These are phyloP conservation scores for Endomychus coccineus DNA, from an alignment of 2,888 invertebrate species.

Conservation along the genomic window DNA sequence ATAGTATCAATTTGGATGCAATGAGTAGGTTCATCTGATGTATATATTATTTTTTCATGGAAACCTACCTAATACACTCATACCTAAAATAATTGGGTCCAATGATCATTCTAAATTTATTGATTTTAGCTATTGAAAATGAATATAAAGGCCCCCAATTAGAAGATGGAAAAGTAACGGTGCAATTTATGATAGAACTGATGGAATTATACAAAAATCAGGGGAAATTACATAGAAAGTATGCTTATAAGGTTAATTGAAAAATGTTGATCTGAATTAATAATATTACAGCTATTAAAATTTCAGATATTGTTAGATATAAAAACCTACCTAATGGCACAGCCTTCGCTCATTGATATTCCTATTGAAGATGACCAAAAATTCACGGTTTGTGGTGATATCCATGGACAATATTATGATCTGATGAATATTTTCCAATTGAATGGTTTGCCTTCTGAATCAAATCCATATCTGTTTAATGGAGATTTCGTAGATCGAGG, in stretches of 20 bases:
- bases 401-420: slow-evolving; percentile 99
- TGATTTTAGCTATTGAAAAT: slow-evolving; percentile 77
- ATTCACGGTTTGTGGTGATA: slow-evolving; percentile 98
- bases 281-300: too few species aligned
- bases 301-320: slow-evolving; percentile 86
- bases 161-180: slow-evolving; percentile 79
- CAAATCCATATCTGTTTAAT: slow-evolving; percentile 97
- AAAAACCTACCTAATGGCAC: slow-evolving; percentile 72
- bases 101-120: slow-evolving; percentile 5
- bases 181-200: slow-evolving; percentile 81
- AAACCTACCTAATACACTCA: too few species aligned
- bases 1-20: slow-evolving; percentile 79
- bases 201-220: slow-evolving; percentile 86
- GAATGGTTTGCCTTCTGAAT: slow-evolving; percentile 91
- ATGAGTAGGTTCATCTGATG: slow-evolving; percentile 62
- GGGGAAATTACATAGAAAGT: slow-evolving; percentile 91
- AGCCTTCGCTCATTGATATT: slow-evolving; percentile 86
- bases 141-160: slow-evolving; percentile 88
- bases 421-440: slow-evolving; percentile 94
- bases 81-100: too few species aligned
- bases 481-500: slow-evolving; percentile 99
- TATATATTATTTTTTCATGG: background rate
- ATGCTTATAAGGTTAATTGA: slow-evolving; percentile 79
- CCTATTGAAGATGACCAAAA: slow-evolving; percentile 77
- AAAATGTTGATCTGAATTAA: background rate